A percentile compares a stretch with the other conserved stretches of the same genome.
Conservation (phyloP, 2,113 vertebrate genomes). For the Corythoichthys haematopterus region DNA sequence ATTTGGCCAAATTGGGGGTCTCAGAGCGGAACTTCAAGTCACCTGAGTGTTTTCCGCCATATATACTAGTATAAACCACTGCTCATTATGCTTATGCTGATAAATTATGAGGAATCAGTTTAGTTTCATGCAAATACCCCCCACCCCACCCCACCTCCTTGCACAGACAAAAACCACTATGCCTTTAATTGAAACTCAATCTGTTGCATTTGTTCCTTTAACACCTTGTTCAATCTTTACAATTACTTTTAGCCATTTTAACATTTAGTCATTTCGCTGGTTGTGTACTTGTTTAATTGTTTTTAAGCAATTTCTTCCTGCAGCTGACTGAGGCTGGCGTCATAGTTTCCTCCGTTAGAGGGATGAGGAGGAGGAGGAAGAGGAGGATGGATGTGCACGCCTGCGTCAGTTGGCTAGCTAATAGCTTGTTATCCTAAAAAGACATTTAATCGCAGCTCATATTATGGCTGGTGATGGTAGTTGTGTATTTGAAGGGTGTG, state of each 20-base stretch:
- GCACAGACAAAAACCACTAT: neutral
- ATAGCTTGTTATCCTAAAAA: neutral
- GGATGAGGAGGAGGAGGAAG: too few species aligned
- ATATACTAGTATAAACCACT: too few species aligned
- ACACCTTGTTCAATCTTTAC: neutral
- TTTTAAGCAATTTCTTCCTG: too few species aligned
- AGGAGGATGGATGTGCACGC: constrained; percentile 2
- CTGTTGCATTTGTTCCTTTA: neutral
- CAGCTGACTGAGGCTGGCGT: neutral
- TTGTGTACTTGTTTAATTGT: neutral
- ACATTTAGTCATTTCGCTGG: neutral
- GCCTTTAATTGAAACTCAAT: neutral
- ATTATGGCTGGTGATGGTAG: neutral
- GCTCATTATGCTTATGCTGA: too few species aligned
- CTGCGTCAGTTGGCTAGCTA: neutral
- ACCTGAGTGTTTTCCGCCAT: too few species aligned
- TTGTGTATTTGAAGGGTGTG: constrained; percentile 22
- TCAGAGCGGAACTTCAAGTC: too few species aligned
- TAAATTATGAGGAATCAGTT: too few species aligned
- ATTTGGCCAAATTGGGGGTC: too few species aligned
- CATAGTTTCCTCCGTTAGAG: neutral
- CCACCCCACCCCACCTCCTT: neutral
- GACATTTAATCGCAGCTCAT: neutral
- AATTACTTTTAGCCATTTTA: neutral
- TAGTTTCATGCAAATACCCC: neutral